A percentile compares a stretch with the other conserved stretches of the same genome.
These are phyloP conservation scores for Clarias batrachus DNA, from an alignment of 2,113 vertebrate genomes.

Conservation along the genomic window DNA sequence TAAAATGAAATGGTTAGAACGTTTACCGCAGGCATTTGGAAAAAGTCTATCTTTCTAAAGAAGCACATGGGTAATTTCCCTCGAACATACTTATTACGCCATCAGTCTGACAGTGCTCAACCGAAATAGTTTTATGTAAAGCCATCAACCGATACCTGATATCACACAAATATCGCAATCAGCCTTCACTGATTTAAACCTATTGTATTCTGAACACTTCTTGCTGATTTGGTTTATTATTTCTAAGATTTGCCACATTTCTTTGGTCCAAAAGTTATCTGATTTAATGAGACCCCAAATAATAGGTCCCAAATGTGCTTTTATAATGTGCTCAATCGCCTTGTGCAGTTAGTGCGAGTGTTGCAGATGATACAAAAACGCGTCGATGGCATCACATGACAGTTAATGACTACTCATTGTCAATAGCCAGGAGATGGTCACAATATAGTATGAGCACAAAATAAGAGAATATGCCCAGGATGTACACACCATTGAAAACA, in stretches of 20 bases:
- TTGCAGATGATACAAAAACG: not conserved
- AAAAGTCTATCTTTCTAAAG: too few species aligned
- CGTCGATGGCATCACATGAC: not conserved
- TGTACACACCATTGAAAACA: not conserved
- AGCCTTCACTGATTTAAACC: not conserved
- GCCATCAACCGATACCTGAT: not conserved
- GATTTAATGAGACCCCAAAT: not conserved
- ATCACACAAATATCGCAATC: not conserved
- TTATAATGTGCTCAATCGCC: not conserved
- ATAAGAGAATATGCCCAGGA: not conserved
- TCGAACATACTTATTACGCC: not conserved
- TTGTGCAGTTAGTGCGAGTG: not conserved
- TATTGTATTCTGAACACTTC: not conserved
- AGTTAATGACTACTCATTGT: not conserved
- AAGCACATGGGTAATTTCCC: too few species aligned
- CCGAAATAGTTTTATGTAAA: not conserved
- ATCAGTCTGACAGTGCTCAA: not conserved
- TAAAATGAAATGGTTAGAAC: not conserved
- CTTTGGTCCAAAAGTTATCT: not conserved
- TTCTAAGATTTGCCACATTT: not conserved
- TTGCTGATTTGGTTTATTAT: not conserved
- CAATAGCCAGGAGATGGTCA: not conserved
- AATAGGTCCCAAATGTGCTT: not conserved
- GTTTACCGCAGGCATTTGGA: not conserved
- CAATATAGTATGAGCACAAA: not conserved